Conservation (phyloP, 2,888 invertebrate species). For the Campoplex nolae region DNA sequence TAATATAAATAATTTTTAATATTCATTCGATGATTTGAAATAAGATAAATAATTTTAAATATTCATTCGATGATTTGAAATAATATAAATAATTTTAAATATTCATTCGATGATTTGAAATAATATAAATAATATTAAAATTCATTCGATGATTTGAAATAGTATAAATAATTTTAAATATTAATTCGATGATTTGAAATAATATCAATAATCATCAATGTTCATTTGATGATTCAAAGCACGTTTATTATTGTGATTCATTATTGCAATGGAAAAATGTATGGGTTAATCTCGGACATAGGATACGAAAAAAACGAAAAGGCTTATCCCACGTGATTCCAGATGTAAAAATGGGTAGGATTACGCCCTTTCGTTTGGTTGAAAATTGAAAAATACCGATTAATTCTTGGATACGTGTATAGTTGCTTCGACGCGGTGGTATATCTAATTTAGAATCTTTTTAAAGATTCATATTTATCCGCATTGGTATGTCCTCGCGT, state of each 20-base stretch:
- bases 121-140: no score
- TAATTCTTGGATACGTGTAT: not conserved
- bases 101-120: no score
- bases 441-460: conserved; percentile 29
- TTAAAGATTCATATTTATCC: not conserved
- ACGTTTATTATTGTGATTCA: not conserved
- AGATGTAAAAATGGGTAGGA: not conserved
- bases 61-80: no score
- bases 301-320: not conserved
- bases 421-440: conserved; percentile 17
- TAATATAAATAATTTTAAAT: no score
- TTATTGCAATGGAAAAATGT: not conserved
- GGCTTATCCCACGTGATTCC: not conserved
- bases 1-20: no score
- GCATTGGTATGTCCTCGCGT: conserved; percentile 1
- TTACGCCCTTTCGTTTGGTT: not conserved
- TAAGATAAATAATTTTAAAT: no score
- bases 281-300: not conserved
- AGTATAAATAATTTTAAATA: no score
- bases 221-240: no score
- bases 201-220: no score
- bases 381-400: not conserved
- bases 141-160: no score
- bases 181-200: no score
- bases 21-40: no score